Evolutionary conservation across 2,113 vertebrate species (phyloP).

Genomic region (Brienomyrus brachyistius): DNA sequence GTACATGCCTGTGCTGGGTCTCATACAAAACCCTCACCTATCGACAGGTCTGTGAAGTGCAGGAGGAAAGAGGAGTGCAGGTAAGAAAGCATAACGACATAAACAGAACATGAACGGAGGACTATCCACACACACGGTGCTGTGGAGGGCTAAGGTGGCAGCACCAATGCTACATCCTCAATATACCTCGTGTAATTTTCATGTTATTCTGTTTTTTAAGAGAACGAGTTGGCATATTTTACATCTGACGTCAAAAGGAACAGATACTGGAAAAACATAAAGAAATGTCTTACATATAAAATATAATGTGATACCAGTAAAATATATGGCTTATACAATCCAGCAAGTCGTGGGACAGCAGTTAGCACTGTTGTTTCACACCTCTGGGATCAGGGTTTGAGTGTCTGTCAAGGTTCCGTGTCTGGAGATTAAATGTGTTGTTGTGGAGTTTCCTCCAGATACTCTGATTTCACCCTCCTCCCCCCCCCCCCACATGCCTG

Average conservation of each 20-base stretch:
- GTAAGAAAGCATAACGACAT: background rate
- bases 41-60: background rate
- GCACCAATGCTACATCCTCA: background rate
- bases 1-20: background rate
- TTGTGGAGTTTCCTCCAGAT: too few relatives aligned
- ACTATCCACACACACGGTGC: background rate
- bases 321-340: background rate
- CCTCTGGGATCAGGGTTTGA: too few relatives aligned
- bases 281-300: background rate
- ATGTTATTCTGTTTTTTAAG: too few relatives aligned
- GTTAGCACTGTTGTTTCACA: too few relatives aligned
- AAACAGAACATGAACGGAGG: background rate
- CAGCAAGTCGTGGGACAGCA: too few relatives aligned
- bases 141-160: background rate
- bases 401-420: background rate
- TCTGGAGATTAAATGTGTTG: background rate
- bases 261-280: background rate
- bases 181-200: too few relatives aligned
- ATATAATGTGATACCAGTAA: background rate
- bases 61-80: background rate
- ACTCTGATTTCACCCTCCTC: too few relatives aligned
- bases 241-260: background rate
- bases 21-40: background rate
- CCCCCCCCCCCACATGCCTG: too few relatives aligned
- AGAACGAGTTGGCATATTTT: background rate